These are phyloP conservation scores for Trissonchulus sp. DNA, from an alignment of 2,888 invertebrate species.

Conservation along the genomic window DNA sequence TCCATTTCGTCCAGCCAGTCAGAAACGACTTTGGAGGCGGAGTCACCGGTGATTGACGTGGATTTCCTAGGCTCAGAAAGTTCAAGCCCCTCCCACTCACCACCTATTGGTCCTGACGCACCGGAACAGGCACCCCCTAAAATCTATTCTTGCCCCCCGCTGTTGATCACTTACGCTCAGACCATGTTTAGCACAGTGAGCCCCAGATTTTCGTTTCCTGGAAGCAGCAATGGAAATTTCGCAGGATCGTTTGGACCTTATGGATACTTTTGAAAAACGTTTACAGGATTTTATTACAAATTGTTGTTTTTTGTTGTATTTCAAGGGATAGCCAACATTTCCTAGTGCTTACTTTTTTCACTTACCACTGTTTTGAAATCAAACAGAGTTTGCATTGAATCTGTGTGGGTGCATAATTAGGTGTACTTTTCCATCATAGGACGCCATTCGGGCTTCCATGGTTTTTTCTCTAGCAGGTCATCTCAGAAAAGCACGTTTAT, in stretches of 20 bases:
- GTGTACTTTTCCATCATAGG: too few relatives aligned
- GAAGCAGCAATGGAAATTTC: background rate
- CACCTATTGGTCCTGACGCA: background rate
- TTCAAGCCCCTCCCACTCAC: background rate
- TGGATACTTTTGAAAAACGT: background rate
- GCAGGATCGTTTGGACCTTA: background rate
- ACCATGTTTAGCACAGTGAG: constrained; percentile 8
- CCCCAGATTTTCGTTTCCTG: background rate
- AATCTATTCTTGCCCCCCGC: constrained; percentile 21
- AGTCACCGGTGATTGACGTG: constrained; percentile 5
- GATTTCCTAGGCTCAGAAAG: background rate
- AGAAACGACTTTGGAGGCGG: background rate
- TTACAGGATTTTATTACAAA: too few relatives aligned
- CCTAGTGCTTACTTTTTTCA: too few relatives aligned
- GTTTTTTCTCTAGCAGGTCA: too few relatives aligned
- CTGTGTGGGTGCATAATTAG: too few relatives aligned
- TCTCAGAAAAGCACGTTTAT: too few relatives aligned
- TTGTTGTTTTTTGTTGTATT: too few relatives aligned
- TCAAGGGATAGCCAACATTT: too few relatives aligned
- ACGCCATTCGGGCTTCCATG: too few relatives aligned
- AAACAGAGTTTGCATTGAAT: too few relatives aligned
- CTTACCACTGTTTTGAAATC: too few relatives aligned
- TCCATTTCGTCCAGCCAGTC: too few relatives aligned
- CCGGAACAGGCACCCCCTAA: background rate
- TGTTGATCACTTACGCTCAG: constrained; percentile 16